These are phyloP conservation scores for Dendrophyllia cribrosa DNA, from an alignment of 64 coral and sea anemone species.

Conservation along the genomic window DNA sequence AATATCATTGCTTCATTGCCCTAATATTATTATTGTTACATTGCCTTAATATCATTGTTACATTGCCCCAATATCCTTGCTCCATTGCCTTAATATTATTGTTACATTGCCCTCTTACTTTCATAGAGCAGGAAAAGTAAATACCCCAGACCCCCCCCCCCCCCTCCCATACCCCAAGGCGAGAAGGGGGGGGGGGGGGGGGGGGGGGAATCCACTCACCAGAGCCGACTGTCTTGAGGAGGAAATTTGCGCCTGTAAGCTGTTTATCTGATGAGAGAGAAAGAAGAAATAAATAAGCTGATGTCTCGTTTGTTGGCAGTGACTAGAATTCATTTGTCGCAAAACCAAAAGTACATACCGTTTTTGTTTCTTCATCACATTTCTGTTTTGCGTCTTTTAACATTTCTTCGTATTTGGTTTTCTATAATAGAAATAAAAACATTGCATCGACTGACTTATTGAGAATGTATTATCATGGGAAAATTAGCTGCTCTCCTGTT, in stretches of 20 bases:
- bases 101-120: too few relatives aligned
- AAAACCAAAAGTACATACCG: conserved; percentile 46
- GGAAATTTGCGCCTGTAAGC: conserved; percentile 55
- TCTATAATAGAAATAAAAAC: conserved; percentile 51
- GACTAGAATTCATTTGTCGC: neutral
- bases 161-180: neutral
- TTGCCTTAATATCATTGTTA: neutral
- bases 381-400: conserved; percentile 91
- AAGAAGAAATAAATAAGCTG: neutral
- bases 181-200: too few relatives aligned
- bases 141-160: too few relatives aligned
- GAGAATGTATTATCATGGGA: too few relatives aligned
- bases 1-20: too few relatives aligned
- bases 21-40: too few relatives aligned
- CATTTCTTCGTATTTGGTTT: conserved; percentile 89
- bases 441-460: neutral
- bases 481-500: too few relatives aligned
- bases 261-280: conserved; percentile 62
- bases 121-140: too few relatives aligned
- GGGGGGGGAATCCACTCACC: conserved; percentile 3
- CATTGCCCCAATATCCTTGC: too few relatives aligned
- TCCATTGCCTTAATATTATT: neutral
- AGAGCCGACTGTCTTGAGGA: conserved; percentile 20
- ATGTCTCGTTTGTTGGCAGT: neutral
- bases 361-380: conserved; percentile 95